Conservation (phyloP, 2,797 vertebrate species). For the Phyllotis vaccarum region DNA sequence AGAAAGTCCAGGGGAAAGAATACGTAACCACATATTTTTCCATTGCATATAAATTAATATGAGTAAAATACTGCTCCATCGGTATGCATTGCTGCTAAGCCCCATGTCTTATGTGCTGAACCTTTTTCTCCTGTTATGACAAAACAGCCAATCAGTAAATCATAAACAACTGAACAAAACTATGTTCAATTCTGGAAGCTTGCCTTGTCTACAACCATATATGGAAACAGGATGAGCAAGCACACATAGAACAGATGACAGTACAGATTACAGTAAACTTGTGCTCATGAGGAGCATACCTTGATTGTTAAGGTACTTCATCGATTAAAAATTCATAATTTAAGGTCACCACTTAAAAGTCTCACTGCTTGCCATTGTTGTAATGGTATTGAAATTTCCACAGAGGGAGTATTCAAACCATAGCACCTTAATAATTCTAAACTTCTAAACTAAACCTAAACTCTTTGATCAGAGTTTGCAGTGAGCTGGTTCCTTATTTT, state of each 20-base stretch:
- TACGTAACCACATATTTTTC: background rate
- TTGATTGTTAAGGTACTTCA: background rate
- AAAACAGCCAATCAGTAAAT: background rate
- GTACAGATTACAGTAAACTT: background rate
- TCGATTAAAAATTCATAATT: background rate
- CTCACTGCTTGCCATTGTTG: background rate
- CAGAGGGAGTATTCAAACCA: background rate
- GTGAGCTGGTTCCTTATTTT: background rate
- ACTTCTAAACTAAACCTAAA: background rate
- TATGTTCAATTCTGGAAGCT: background rate
- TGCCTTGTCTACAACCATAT: background rate
- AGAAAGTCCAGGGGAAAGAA: background rate
- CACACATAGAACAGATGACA: background rate
- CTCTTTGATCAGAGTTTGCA: background rate
- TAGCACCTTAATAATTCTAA: background rate
- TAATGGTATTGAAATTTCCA: background rate
- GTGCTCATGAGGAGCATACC: background rate
- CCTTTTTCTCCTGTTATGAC: background rate
- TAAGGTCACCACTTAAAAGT: background rate
- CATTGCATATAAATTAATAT: background rate
- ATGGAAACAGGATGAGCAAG: background rate
- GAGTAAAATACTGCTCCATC: constrained; percentile 2
- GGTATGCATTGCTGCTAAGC: background rate
- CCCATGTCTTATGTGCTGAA: background rate
- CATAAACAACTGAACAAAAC: background rate